A percentile compares a stretch with the other conserved stretches of the same genome.
phyloP scores from a whole-genome alignment of 2,113 vertebrate genomes.

The Lutjanus erythropterus region DNA sequence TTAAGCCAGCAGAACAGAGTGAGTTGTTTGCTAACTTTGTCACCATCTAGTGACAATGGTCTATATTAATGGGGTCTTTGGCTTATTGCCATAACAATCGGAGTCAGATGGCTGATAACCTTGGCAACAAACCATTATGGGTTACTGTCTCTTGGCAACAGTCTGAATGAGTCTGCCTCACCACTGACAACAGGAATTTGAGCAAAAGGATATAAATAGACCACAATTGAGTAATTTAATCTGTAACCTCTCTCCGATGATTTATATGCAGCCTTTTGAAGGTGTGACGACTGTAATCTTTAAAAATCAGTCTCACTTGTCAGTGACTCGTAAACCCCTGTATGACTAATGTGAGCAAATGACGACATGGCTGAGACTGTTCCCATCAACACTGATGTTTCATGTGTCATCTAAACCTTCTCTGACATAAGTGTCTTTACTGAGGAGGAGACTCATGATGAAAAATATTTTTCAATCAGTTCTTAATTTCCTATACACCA shows the following conservation, averaged over 20 bases:
- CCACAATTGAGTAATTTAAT: background rate
- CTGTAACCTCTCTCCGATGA: background rate
- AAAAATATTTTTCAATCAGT: background rate
- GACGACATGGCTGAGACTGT: background rate
- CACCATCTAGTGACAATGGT: background rate
- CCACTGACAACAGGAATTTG: background rate
- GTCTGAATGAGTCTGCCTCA: background rate
- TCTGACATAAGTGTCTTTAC: too few species aligned
- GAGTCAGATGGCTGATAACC: slow-evolving; percentile 22
- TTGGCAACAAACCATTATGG: background rate
- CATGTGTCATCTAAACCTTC: background rate
- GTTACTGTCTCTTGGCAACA: slow-evolving; percentile 37
- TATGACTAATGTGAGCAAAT: background rate
- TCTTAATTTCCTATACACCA: background rate
- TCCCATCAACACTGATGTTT: background rate
- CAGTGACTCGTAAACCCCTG: background rate
- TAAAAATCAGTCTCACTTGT: too few species aligned
- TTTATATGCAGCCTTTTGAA: background rate
- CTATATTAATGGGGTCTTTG: background rate
- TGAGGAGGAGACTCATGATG: background rate
- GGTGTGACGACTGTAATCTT: background rate
- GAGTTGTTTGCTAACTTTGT: background rate
- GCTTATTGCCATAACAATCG: slow-evolving; percentile 24
- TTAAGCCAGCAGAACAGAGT: too few species aligned
- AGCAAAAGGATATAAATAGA: background rate